phyloP scores from a whole-genome alignment of 2,888 invertebrate genomes.

The Athalia rosae region DNA sequence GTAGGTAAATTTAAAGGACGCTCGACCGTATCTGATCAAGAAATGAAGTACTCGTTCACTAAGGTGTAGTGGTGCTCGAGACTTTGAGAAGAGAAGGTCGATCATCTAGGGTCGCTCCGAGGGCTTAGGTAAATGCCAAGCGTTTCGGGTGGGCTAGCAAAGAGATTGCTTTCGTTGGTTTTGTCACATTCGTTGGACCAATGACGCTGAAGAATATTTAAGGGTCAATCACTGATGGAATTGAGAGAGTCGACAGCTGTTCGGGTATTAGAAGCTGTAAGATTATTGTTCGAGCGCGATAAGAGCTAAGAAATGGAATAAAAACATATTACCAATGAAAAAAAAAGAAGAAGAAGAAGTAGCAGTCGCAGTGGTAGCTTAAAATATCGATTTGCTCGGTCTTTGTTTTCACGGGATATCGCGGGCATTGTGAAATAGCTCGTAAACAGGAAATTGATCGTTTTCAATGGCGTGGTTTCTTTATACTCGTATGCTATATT shows the following conservation, averaged over 20 bases:
- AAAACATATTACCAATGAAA: too few species aligned
- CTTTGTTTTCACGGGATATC: conserved; percentile 1
- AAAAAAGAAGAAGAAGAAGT: neutral
- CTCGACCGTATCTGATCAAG: neutral
- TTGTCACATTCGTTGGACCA: conserved; percentile 22
- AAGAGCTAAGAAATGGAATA: neutral
- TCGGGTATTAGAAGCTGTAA: conserved; percentile 17
- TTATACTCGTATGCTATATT: conserved; percentile 15
- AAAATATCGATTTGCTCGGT: conserved; percentile 13
- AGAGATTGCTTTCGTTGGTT: conserved; percentile 37
- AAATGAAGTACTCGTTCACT: conserved; percentile 8
- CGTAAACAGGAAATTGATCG: conserved; percentile 41
- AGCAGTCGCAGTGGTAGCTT: neutral
- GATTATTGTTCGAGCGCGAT: conserved; percentile 30
- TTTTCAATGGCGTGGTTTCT: conserved; percentile 36
- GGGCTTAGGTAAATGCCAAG: conserved; percentile 29
- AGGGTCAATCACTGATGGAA: conserved; percentile 21
- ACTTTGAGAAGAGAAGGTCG: neutral
- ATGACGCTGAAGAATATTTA: conserved; percentile 34
- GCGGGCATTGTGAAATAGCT: conserved; percentile 8
- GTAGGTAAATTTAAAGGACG: neutral
- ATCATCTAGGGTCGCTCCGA: conserved; percentile 16
- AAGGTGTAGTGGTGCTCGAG: conserved; percentile 4
- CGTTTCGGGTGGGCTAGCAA: conserved; percentile 14
- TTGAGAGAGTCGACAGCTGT: neutral